Evolutionary conservation across 2,888 invertebrate species (phyloP), one percentile per base, ranked within the genome.

Genomic region (Lycaena phlaeas): DNA sequence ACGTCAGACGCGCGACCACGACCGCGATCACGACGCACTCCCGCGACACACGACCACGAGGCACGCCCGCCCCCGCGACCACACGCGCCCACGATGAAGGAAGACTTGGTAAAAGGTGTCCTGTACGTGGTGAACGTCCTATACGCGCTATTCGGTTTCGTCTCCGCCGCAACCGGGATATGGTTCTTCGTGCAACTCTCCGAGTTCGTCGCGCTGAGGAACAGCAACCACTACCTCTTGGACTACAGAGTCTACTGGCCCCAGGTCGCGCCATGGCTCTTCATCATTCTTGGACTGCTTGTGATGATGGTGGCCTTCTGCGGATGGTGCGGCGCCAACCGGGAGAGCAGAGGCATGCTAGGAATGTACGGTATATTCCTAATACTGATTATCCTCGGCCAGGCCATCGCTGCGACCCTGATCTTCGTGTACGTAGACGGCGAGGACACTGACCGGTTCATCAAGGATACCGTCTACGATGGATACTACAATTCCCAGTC

Each of bases 161-260:
- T 72, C 41, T 75, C 79, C 18, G 77, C 79, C 1, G 78, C 81
- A 9, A 74, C 75, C 1, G 81, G 81, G 2, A 79, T 82, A 37
- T 84, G 82, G 82, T 84, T 84, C 66, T 84, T 82, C 59, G 82
- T 82, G 53, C 81, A 84, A 42, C 52, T 84, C 5, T 60, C 70
- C 2, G 82, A 84, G 53, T 81, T 84, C 50, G 81, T 82, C 34
- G 56, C 64, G 11, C 46, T 84, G 45, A 64, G 84, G 52, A 84
- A 84, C 51, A 76, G 64, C 46, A 84, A 84, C 64, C 84, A 82
- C 43, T 84, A 82, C 37, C 44, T 84, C 26, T 42, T 82, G 60
- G 84, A 84, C 66, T 84, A 82, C 52, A 58, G 82, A 37, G 59
- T 84, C 31, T 84, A 84, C 57, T 84, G 84, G 84, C 84, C 82